Percentiles rank a stretch among this genome's conserved stretches.
Evolutionary conservation across 2,113 vertebrate species (phyloP).

Genomic region (Serinus canaria): DNA sequence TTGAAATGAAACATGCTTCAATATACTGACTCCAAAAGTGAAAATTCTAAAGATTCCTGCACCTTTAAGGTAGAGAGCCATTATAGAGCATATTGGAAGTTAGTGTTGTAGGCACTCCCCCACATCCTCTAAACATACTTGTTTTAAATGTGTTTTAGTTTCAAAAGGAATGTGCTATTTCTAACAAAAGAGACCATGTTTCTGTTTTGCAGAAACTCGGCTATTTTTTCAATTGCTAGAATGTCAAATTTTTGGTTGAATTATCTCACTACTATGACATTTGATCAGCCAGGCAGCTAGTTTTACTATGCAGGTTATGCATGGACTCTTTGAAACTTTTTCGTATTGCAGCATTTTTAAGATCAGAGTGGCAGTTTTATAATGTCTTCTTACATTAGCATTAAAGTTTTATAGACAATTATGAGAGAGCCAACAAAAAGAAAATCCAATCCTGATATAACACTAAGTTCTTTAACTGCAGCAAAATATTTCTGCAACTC

Average conservation of each 20-base stretch:
- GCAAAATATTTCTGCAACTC: neutral
- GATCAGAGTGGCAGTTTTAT: neutral
- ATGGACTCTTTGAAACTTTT: neutral
- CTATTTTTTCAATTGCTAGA: neutral
- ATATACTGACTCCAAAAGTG: neutral
- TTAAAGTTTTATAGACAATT: neutral
- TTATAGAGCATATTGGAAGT: neutral
- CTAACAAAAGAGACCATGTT: neutral
- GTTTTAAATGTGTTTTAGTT: neutral
- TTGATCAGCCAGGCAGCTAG: neutral
- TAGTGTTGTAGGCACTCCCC: neutral
- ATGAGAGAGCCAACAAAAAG: neutral
- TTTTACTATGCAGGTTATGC: neutral
- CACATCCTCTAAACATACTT: neutral
- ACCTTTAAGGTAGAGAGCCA: neutral
- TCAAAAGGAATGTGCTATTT: neutral
- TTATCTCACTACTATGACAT: neutral
- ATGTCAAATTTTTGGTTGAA: neutral
- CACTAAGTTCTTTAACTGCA: neutral
- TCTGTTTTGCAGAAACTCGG: neutral
- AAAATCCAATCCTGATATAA: neutral
- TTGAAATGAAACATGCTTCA: neutral
- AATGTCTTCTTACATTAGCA: neutral
- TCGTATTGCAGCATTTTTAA: neutral
- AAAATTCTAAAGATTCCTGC: neutral